Evolutionary conservation across 2,888 invertebrate species (phyloP), one percentile per base, ranked within the genome.

Genomic region (Dyspetes luteomarginatus): DNA sequence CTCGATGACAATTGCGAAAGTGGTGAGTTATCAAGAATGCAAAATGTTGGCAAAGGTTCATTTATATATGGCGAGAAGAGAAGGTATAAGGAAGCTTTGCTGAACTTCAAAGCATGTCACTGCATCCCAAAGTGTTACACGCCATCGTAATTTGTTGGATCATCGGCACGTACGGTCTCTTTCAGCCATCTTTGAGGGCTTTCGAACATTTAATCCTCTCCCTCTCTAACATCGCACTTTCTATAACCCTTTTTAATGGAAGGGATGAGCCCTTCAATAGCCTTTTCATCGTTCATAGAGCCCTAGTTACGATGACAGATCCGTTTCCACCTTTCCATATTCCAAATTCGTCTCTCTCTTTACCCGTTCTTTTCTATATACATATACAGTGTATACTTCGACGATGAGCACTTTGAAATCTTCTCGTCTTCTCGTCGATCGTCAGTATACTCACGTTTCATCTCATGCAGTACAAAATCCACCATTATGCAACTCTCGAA

Each of bases 111-210:
- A 19, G 56, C 36, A 4, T 41, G 17, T 28, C 28, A 0, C 19
- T 17, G 19, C 36, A 30, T 43, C 41, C 17, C 41, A n/a, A 62
- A 48, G 19, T 55, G n/a, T 15, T 12, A 7, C 50, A n/a, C 56
- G 77, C 82, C 82, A 79, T 81, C 81, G 83, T 83, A 83, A 83
- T 85, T 82, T 82, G 85, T 86, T 82, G 74, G 77, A 83, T 84
- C 81, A 82, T 74, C 60, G 81, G 82, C 82, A 85, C 85, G 85
- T 85, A 83, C 81, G 26, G 36, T 60, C 62, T 74, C 60, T 17
- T 15, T 5, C 48, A 48, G 19, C 9, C 45, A 52, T 50, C 52
- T 76, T 67, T 43, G 43, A 64, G 55, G 36, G 62, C 28, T 3
- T 58, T 60, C 26, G n/a, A 73, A 24, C 22, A 15, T 62, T 69